Base-by-base conservation (phyloP, 2,888 invertebrate genomes). In the Mesochorus sp. region DNA sequence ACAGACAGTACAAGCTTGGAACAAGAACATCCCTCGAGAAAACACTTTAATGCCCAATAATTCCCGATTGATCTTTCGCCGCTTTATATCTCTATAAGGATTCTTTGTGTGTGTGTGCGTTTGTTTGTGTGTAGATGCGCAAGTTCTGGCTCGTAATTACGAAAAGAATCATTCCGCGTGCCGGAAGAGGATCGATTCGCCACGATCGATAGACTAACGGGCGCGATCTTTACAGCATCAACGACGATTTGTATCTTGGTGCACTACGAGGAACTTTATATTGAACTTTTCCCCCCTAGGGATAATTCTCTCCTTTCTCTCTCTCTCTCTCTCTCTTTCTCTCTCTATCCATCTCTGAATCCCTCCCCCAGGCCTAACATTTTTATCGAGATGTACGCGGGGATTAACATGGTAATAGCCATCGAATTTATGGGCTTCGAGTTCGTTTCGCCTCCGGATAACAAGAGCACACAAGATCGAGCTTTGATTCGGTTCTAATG, bases 31-130 rank as follows among this genome's bases (percentile, higher is more conserved):
- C 37, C 37, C 39, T 49, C 21, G 37, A 12, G 53, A 44, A 24
- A 70, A 68, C n/a, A n/a, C 53, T 66, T 70, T 68, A 74, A 80
- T 80, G 51, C 57, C 51, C 67, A 42, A 68, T 73, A 42, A 75
- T 79, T 28, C 42, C 62, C 47, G 51, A 62, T 47, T 55, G 68
- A 80, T 68, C 77, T 78, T 62, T 44, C 26, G 44, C 64, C 37
- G 61, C 64, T 49, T 64, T 47, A 12, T 10, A 4, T 2, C 4
- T 17, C 4, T 6, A 24, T 39, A 59, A 59, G 19, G 21, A n/a
- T n/a, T 19, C 1, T 57, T 3, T n/a, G 10, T 39, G 39, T 51
- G 26, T 44, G 17, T 26, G n/a, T n/a, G n/a, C n/a, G n/a, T n/a
- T n/a, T n/a, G n/a, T n/a, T n/a, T n/a, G 42, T 14, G 42, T 39